A percentile compares a stretch with the other conserved stretches of the same genome.
Conservation (phyloP, 2,888 invertebrate species). For the Fragum sueziense region DNA sequence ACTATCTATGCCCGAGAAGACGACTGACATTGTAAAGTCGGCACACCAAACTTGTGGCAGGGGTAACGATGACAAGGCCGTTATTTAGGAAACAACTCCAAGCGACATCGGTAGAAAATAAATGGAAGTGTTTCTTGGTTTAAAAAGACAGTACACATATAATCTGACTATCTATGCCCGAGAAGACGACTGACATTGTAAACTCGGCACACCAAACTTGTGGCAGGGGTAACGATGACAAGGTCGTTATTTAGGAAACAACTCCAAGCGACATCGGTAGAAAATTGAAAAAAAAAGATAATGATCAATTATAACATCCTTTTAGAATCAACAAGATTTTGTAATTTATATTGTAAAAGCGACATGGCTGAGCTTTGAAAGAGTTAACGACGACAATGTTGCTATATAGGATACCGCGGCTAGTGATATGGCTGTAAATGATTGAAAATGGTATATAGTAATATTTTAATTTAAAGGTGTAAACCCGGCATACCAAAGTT, state of each 20-base stretch:
- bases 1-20: constrained; percentile 16
- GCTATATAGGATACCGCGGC: too few species aligned
- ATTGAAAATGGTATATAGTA: too few species aligned
- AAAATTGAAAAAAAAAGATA: not conserved
- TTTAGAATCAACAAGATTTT: not conserved
- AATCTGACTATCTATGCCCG: constrained; percentile 28
- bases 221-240: constrained; percentile 14
- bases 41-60: constrained; percentile 20
- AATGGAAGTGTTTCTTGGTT: too few species aligned
- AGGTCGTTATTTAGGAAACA: constrained; percentile 20
- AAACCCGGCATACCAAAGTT: too few species aligned
- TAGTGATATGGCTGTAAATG: too few species aligned
- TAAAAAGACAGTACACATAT: not conserved
- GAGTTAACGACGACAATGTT: too few species aligned
- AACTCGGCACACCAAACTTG: constrained; percentile 16
- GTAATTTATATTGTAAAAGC: not conserved
- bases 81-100: constrained; percentile 23
- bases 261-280: constrained; percentile 17
- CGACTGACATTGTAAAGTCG: not conserved
- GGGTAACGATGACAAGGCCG: constrained; percentile 14
- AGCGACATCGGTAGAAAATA: constrained; percentile 14
- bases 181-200: not conserved
- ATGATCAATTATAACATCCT: not conserved
- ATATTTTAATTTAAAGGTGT: too few species aligned
- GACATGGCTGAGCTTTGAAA: too few species aligned